Evolutionary conservation across 2,113 vertebrate species (phyloP).

Genomic region (Alligator mississippiensis): DNA sequence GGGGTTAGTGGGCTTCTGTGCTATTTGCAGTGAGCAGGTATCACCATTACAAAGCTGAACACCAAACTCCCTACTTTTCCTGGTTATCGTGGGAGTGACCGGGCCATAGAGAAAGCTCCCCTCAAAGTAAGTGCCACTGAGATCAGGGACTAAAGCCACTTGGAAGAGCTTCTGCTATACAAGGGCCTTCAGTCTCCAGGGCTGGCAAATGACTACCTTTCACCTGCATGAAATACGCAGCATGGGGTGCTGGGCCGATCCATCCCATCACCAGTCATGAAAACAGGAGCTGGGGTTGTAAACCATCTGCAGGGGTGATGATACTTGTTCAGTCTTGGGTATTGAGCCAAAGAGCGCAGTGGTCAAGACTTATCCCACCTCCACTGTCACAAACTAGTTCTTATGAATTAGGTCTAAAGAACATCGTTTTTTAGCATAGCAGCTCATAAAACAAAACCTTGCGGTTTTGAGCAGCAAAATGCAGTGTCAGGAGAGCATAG

Average conservation of each 20-base stretch:
- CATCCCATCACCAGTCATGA: background rate
- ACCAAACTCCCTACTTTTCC: slow-evolving; percentile 29
- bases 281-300: background rate
- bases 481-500: slow-evolving; percentile 10
- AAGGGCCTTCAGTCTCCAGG: background rate
- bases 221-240: background rate
- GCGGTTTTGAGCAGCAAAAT: slow-evolving; percentile 57
- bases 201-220: background rate
- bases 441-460: slow-evolving; percentile 62
- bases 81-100: background rate
- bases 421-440: slow-evolving; percentile 51
- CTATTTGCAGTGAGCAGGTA: background rate
- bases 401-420: slow-evolving; percentile 65
- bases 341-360: background rate
- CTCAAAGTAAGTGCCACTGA: slow-evolving; percentile 14
- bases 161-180: background rate
- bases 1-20: background rate
- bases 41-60: background rate
- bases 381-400: slow-evolving; percentile 36
- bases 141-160: background rate
- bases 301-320: background rate
- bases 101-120: background rate
- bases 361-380: background rate
- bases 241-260: background rate
- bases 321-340: background rate